Conservation (phyloP, 2,113 vertebrate species). For the Erythrocercus mccallii region DNA sequence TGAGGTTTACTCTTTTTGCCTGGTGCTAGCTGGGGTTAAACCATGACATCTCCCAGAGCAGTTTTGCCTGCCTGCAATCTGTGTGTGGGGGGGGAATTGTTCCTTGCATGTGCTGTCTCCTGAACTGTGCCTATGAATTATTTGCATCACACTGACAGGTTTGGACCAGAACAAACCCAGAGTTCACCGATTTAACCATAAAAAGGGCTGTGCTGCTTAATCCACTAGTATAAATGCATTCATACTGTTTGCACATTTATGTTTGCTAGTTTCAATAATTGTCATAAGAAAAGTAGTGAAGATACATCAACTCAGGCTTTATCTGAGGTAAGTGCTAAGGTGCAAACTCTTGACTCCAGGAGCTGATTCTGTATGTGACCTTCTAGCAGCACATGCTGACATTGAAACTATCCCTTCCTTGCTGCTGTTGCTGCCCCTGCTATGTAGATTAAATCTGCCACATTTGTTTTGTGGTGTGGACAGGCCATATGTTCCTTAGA, state of each 20-base stretch:
- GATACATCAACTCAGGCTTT: not conserved
- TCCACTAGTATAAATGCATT: not conserved
- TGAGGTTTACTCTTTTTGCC: not conserved
- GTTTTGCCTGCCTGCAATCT: not conserved
- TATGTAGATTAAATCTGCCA: not conserved
- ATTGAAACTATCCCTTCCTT: not conserved
- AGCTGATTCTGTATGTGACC: not conserved
- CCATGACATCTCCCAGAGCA: not conserved
- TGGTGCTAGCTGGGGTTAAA: not conserved
- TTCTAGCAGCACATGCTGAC: not conserved
- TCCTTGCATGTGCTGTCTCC: fast-evolving
- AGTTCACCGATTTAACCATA: not conserved
- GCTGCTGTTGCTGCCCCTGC: not conserved
- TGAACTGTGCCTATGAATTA: not conserved
- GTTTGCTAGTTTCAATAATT: not conserved
- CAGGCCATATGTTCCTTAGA: not conserved
- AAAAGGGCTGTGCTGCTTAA: not conserved
- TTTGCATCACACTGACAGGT: not conserved
- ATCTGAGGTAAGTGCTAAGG: not conserved
- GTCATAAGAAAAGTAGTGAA: not conserved
- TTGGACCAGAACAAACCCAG: not conserved
- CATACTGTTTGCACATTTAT: not conserved
- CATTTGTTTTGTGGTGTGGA: not conserved
- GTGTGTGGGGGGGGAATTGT: fast-evolving
- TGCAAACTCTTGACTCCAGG: not conserved